Conservation (phyloP, 2,113 vertebrate genomes). For the Cephalophus harveyi region DNA sequence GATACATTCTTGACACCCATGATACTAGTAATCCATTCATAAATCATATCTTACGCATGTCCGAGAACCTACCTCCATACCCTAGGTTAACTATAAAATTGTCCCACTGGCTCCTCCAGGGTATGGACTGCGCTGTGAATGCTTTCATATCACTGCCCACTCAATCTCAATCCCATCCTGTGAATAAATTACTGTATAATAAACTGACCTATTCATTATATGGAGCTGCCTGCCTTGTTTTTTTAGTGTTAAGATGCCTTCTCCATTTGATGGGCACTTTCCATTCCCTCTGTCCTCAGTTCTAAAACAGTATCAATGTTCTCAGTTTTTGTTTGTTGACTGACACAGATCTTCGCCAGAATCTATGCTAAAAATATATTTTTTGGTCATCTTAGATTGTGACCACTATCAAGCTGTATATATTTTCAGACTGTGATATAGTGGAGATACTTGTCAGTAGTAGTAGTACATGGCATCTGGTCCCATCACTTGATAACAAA, state of each 20-base stretch:
- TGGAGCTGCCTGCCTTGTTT: background rate
- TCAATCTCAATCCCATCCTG: background rate
- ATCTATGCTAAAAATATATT: background rate
- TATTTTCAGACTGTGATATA: background rate
- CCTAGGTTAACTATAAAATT: background rate
- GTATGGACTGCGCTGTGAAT: background rate
- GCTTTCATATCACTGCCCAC: too few relatives aligned
- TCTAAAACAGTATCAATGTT: background rate
- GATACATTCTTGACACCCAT: too few relatives aligned
- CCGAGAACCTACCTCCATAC: background rate
- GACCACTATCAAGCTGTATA: background rate
- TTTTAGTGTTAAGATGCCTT: background rate
- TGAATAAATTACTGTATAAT: background rate
- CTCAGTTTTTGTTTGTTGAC: background rate
- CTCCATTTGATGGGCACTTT: background rate
- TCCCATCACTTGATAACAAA: background rate
- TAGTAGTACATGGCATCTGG: background rate
- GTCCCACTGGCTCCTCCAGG: too few relatives aligned
- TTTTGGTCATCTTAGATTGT: background rate
- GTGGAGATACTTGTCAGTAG: background rate
- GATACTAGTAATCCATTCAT: background rate
- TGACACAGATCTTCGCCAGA: background rate
- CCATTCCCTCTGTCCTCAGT: background rate
- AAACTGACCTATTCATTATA: background rate
- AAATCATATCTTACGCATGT: accelerated